Conservation (phyloP, 2,113 vertebrate species). For the Zapornia atra region DNA sequence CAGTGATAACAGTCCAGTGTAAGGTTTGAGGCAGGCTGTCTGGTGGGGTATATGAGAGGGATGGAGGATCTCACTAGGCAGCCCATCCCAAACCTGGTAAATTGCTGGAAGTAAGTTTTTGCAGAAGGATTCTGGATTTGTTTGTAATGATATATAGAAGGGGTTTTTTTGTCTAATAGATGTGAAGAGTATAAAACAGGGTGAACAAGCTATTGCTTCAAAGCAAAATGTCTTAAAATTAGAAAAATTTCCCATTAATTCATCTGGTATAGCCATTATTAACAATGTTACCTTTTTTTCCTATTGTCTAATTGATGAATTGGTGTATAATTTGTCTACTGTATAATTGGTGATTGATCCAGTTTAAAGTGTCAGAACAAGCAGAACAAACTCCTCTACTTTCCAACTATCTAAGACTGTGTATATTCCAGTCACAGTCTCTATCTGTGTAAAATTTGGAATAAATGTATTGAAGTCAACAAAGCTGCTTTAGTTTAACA, state of each 20-base stretch:
- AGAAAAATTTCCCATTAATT: background rate
- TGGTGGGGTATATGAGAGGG: background rate
- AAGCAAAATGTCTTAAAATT: background rate
- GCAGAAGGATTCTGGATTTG: background rate
- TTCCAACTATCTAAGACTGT: background rate
- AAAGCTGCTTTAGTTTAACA: constrained; percentile 32
- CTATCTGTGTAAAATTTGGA: constrained; percentile 19
- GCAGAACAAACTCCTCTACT: background rate
- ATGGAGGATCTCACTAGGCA: background rate
- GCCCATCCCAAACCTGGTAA: background rate
- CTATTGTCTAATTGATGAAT: no score
- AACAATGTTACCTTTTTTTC: background rate
- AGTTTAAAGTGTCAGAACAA: background rate
- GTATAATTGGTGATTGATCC: background rate
- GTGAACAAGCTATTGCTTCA: background rate
- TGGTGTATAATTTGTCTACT: background rate
- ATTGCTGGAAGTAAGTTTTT: background rate
- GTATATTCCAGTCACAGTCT: background rate
- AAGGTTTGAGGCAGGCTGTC: background rate
- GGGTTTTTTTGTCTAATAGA: background rate
- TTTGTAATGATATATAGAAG: background rate
- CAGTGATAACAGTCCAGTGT: background rate
- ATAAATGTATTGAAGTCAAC: background rate
- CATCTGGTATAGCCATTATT: background rate
- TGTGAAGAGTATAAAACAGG: background rate